phyloP scores from a whole-genome alignment of 2,888 invertebrate genomes.

The Bellardia pandia region DNA sequence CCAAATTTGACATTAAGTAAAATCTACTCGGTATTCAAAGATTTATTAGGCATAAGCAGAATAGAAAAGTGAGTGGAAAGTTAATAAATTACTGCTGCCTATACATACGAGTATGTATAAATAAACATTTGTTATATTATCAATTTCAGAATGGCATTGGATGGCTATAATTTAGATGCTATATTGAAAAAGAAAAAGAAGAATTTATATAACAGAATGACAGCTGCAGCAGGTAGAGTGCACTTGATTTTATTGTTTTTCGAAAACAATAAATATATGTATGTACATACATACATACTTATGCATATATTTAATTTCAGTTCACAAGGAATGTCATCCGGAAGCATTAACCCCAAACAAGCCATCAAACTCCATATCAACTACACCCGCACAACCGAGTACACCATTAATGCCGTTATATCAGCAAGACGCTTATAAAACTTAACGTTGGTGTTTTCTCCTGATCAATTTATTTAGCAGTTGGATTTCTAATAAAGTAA shows the following conservation, averaged over 20 bases:
- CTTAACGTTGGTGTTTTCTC: constrained; percentile 70
- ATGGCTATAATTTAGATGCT: constrained; percentile 82
- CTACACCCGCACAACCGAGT: constrained; percentile 45
- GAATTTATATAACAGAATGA: constrained; percentile 82
- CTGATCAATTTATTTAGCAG: constrained; percentile 45
- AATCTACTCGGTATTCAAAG: constrained; percentile 83
- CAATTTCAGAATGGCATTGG: constrained; percentile 78
- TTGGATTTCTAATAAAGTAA: constrained; percentile 56
- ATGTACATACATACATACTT: too few relatives aligned
- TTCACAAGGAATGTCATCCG: constrained; percentile 78
- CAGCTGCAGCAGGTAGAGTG: constrained; percentile 81
- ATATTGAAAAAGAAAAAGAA: constrained; percentile 83
- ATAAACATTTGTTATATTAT: neutral
- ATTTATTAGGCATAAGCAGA: constrained; percentile 81
- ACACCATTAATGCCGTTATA: constrained; percentile 69
- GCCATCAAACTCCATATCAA: constrained; percentile 57
- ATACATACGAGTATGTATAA: neutral
- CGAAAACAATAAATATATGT: neutral
- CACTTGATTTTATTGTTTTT: neutral
- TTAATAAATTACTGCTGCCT: neutral
- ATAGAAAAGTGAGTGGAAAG: constrained; percentile 81
- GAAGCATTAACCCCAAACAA: constrained; percentile 62
- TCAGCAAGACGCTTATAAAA: constrained; percentile 67
- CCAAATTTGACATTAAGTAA: constrained; percentile 84
- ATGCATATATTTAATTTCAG: constrained; percentile 65